phyloP scores from a whole-genome alignment of 2,888 invertebrate genomes.

The Eulithis prunata region DNA sequence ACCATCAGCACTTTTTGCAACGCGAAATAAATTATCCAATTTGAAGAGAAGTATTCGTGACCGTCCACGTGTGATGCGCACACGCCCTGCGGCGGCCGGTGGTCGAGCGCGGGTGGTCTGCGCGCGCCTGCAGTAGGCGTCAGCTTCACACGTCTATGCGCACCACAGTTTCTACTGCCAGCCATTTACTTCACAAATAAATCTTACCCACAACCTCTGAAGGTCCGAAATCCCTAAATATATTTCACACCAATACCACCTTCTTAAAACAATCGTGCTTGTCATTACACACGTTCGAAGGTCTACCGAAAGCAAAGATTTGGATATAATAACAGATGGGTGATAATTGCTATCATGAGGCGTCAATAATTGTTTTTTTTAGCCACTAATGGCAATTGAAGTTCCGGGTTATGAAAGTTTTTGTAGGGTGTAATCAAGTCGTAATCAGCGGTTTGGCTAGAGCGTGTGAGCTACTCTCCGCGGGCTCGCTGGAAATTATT shows the following conservation, averaged over 20 bases:
- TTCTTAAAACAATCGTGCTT: constrained; percentile 54
- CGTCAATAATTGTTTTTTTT: constrained; percentile 81
- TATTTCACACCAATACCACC: constrained; percentile 45
- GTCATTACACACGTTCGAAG: constrained; percentile 69
- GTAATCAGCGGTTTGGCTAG: constrained; percentile 78
- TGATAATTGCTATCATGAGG: constrained; percentile 82
- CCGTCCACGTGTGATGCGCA: constrained; percentile 60
- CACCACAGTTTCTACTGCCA: constrained; percentile 53
- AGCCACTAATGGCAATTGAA: constrained; percentile 75
- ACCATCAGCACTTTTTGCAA: constrained; percentile 46
- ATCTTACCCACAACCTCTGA: constrained; percentile 51
- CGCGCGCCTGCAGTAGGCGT: constrained; percentile 70
- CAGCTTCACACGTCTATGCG: constrained; percentile 74
- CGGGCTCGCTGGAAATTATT: constrained; percentile 71
- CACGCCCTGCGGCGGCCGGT: constrained; percentile 65
- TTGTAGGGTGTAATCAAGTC: constrained; percentile 80
- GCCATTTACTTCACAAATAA: constrained; percentile 44
- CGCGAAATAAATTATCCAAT: constrained; percentile 32
- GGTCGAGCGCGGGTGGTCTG: constrained; percentile 78
- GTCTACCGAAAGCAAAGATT: constrained; percentile 75
- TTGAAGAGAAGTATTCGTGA: constrained; percentile 49
- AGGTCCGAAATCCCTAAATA: constrained; percentile 52
- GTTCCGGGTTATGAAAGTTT: constrained; percentile 82
- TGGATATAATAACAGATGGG: constrained; percentile 78
- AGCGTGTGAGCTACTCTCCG: constrained; percentile 76